Evolutionary conservation across 1,140 invertebrate genomes (phyloP).

Genomic region (Drosophila lini): DNA sequence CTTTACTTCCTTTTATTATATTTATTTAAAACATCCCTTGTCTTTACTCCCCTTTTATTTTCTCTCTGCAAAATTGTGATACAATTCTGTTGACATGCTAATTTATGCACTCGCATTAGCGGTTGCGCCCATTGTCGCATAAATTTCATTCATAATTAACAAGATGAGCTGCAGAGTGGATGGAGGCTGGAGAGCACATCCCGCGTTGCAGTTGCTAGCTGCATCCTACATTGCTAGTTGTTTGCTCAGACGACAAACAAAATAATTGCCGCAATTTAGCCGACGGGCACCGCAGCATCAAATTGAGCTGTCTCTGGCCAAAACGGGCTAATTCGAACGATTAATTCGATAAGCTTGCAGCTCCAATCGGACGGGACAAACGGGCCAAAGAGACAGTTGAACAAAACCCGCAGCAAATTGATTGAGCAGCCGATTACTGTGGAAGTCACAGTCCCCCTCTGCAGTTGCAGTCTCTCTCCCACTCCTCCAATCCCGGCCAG

Average conservation of each 20-base stretch:
- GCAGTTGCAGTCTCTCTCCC: neutral
- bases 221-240: slow-evolving; percentile 42
- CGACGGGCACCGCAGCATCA: slow-evolving; percentile 11
- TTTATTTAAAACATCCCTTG: neutral
- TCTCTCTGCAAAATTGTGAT: slow-evolving; percentile 18
- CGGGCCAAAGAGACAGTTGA: slow-evolving; percentile 44
- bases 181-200: slow-evolving; percentile 14
- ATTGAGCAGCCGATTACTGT: slow-evolving; percentile 74
- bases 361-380: slow-evolving; percentile 53
- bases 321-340: slow-evolving; percentile 73
- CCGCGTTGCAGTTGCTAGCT: neutral
- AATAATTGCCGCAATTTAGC: slow-evolving; percentile 77
- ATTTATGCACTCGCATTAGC: slow-evolving; percentile 37
- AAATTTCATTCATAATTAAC: slow-evolving; percentile 81
- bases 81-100: slow-evolving; percentile 44
- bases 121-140: slow-evolving; percentile 73
- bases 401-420: slow-evolving; percentile 74
- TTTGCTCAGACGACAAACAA: slow-evolving; percentile 65
- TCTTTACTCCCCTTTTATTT: neutral
- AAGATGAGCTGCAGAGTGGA: slow-evolving; percentile 54
- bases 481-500: slow-evolving; percentile 16
- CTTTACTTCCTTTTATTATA: too few species aligned
- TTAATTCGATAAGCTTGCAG: slow-evolving; percentile 80
- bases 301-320: slow-evolving; percentile 68
- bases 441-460: slow-evolving; percentile 25